A percentile compares a stretch with the other conserved stretches of the same genome.
phyloP scores from a whole-genome alignment of 2,113 vertebrate genomes.

The Spermophilus dauricus region DNA sequence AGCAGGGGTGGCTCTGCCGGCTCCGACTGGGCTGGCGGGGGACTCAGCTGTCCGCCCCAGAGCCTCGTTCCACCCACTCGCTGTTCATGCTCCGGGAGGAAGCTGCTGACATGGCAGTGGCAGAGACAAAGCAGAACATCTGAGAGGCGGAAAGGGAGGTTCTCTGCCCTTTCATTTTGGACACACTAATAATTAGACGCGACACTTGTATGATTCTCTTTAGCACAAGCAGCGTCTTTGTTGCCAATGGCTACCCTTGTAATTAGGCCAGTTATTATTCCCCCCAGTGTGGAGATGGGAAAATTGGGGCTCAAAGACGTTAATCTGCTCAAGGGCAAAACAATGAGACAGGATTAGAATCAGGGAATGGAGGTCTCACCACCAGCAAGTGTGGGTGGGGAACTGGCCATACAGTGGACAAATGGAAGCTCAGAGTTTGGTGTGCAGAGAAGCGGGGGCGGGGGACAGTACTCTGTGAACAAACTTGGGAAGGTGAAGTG shows the following conservation, averaged over 20 bases:
- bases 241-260: rapidly evolving
- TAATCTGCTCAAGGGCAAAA: not conserved
- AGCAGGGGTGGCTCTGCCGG: not conserved
- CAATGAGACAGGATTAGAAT: not conserved
- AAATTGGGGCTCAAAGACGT: not conserved
- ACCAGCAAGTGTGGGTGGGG: rapidly evolving
- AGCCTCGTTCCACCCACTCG: rapidly evolving
- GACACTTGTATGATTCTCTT: not conserved
- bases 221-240: not conserved
- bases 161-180: not conserved
- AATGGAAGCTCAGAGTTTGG: not conserved
- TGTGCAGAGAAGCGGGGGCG: too few species aligned
- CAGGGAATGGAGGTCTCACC: too few species aligned
- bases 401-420: rapidly evolving
- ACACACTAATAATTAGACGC: rapidly evolving
- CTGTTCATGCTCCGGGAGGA: not conserved
- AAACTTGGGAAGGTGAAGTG: not conserved
- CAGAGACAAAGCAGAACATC: not conserved
- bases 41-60: rapidly evolving
- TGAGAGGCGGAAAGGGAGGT: rapidly evolving
- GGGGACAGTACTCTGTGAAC: too few species aligned
- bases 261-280: not conserved
- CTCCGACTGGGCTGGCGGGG: not conserved
- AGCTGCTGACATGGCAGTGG: rapidly evolving
- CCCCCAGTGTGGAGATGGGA: not conserved